Evolutionary conservation across 2,113 vertebrate genomes (phyloP), one percentile per base, ranked within the genome.

Genomic region (Narcine bancroftii): DNA sequence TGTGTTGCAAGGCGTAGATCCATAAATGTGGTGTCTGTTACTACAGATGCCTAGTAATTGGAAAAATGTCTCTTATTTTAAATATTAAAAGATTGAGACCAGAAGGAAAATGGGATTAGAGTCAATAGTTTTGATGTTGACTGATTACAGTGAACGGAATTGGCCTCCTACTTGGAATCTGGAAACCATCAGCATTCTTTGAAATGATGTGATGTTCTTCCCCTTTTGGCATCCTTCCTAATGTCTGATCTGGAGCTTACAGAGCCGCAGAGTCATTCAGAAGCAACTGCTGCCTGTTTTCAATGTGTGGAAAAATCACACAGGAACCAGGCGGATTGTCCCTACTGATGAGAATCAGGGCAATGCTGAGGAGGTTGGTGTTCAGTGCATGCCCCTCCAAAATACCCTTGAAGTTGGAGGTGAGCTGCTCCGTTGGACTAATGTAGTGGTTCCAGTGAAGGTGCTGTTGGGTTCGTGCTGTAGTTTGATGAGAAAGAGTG

Each of bases 131-230:
- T 11, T 60, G 77, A 81, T 81, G 77, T 53, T 45, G 81, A 85
- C 11, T 85, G 79, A 83, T 29, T 53, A n/a, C 10, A 56, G 79
- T 56, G 33, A 56, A 36, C 47, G 6, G 81, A 85, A 85, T 85
- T 85, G 50, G 81, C 81, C 50, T 53, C 47, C 81, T 36, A 6
- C 15, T 60, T 85, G 33, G 50, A 60, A 69, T 69, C 66, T 85
- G 81, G 81, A 56, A 56, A 56, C 50, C 81, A 85, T 60, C 81
- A 15, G 10, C 33, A n/a, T 85, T 85, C 33, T n/a, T 53, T 85
- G 81, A 60, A 85, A 85, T 85, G 50, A 85, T 50, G 76, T 50
- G 76, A 79, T 79, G 76, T 79, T 79, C 76, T 47, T 79, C 29
- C 21, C 11, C 36, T 79, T 79, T 79, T 85, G 81, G 53, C 81